Conservation (phyloP, 2,888 invertebrate genomes). For the Amorpha juglandis region DNA sequence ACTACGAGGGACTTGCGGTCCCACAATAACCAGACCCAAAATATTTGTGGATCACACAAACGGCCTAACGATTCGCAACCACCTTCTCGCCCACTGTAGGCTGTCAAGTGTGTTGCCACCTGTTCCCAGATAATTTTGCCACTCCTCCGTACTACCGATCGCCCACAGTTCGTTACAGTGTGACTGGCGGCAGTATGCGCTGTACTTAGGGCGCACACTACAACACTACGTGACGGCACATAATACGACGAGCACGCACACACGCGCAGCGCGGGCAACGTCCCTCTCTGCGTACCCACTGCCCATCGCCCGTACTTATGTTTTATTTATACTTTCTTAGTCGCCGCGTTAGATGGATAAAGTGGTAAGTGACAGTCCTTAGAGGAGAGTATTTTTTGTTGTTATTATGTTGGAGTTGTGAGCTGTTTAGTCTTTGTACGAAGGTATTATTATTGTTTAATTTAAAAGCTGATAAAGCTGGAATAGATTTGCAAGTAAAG, state of each 20-base stretch:
- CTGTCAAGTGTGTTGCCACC: too few species aligned
- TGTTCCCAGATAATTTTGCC: too few species aligned
- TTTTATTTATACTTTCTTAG: conserved; percentile 84
- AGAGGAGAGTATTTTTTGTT: neutral
- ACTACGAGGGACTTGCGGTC: too few species aligned
- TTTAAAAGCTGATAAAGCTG: too few species aligned
- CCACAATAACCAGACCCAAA: too few species aligned
- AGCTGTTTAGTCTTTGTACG: too few species aligned
- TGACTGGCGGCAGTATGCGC: conserved; percentile 52
- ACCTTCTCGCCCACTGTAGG: too few species aligned
- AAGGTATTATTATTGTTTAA: too few species aligned
- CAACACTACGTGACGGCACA: conserved; percentile 63
- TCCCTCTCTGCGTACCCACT: conserved; percentile 65
- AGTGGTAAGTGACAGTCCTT: conserved; percentile 49
- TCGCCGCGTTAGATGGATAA: conserved; percentile 52
- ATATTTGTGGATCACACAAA: too few species aligned
- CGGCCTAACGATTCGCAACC: too few species aligned
- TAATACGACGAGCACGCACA: conserved; percentile 62
- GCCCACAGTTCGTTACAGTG: conserved; percentile 44
- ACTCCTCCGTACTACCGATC: neutral
- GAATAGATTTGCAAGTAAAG: too few species aligned
- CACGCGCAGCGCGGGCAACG: conserved; percentile 67
- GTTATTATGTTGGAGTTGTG: too few species aligned
- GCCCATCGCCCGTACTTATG: conserved; percentile 66
- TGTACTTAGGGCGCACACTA: conserved; percentile 74